phyloP scores from a whole-genome alignment of 23 tunicate species.

The Halocynthia roretzi region DNA sequence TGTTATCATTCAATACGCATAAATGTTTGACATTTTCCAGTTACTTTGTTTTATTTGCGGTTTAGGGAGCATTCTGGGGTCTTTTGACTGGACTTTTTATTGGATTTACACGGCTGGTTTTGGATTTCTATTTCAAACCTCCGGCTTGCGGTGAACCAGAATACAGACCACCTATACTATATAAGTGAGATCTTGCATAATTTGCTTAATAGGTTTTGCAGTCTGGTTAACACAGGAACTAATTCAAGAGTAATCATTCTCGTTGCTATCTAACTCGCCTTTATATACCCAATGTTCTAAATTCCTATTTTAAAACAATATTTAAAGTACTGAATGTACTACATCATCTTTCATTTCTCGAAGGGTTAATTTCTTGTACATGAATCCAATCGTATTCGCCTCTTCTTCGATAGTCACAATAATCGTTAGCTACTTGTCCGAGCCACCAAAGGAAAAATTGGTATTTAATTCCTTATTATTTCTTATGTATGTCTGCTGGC shows the following conservation, averaged over 20 bases:
- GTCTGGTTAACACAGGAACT: not conserved
- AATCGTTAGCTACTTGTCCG: constrained; percentile 37
- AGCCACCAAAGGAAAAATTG: constrained; percentile 17
- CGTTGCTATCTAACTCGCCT: too few species aligned
- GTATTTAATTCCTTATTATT: not conserved
- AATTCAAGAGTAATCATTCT: too few species aligned
- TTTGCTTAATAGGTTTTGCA: not conserved
- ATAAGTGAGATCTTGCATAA: constrained; percentile 20
- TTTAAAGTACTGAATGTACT: not conserved
- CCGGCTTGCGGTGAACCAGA: constrained; percentile 67
- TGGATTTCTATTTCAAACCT: constrained; percentile 48
- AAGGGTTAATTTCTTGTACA: constrained; percentile 66
- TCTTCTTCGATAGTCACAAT: constrained; percentile 41
- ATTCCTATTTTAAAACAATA: too few species aligned
- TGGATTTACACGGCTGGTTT: constrained; percentile 57
- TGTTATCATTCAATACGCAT: not conserved
- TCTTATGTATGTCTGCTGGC: not conserved
- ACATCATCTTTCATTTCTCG: not conserved
- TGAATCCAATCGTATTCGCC: constrained; percentile 52
- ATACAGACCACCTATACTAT: constrained; percentile 57
- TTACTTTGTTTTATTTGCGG: not conserved
- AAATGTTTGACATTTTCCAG: not conserved
- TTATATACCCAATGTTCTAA: too few species aligned
- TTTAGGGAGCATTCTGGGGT: constrained; percentile 84
- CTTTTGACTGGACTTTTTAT: constrained; percentile 49